Base-by-base conservation (phyloP, 1,140 invertebrate genomes). In the Drosophila takahashii region DNA sequence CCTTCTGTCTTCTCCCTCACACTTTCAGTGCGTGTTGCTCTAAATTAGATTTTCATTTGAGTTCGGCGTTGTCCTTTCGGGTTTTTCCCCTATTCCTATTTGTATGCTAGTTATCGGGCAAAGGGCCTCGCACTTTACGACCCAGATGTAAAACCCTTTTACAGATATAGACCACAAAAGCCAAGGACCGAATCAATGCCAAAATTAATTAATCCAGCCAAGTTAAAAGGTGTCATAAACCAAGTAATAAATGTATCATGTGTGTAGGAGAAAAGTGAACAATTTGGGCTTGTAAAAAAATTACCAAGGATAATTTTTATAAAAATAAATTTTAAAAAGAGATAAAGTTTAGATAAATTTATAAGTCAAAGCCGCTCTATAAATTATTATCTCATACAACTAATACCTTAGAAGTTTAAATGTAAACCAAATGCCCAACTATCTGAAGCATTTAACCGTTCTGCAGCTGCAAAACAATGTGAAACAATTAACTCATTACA, bases 21-120 rank as follows among this genome's bases (percentile, higher is more conserved):
- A 41, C 4, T 13, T n/a, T 8, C 32, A 56, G 44, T 71, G 84
- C 72, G 72, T 89, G 79, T 64, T 69, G 79, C 77, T 80, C 67
- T 61, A 87, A 87, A 87, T 87, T 87, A 89, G 84, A 89, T 84
- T 89, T 87, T 84, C 84, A 87, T 89, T 87, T 89, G 83, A 37
- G 44, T 54, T 53, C 11, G 44, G 27, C 47, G 22, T 36, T 62
- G 61, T 71, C 72, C 50, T 64, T 48, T 53, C 41, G 3, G 10
- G 18, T 39, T 37, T 37, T 15, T 4, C 47, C 47, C 27, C n/a
- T 4, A 50, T 10, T 50, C 18, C 41, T 26, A 10, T 16, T 44
- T 51, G 52, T 18, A 27, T 32, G 13, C 53, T 74, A 61, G 59
- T 74, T 59, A 79, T 76, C 67, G 45, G 52, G 57, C 53, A 58